A percentile compares a stretch with the other conserved stretches of the same genome.
phyloP scores from a whole-genome alignment of 2,888 invertebrate genomes.

The Hydropsyche betteni region DNA sequence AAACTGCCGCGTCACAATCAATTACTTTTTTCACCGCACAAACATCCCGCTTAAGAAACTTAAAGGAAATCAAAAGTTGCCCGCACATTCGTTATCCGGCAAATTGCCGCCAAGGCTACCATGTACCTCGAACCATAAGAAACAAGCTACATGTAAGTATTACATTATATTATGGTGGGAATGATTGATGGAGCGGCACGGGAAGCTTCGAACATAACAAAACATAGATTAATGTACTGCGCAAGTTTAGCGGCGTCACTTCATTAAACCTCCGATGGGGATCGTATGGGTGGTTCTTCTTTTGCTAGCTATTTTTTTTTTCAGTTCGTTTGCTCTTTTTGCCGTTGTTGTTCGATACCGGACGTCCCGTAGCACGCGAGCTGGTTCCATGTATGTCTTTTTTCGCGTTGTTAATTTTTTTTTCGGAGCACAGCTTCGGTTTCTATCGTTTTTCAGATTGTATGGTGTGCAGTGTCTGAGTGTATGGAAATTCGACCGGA shows the following conservation, averaged over 20 bases:
- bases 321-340: conserved; percentile 6
- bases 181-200: conserved; percentile 24
- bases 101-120: not conserved
- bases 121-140: not conserved
- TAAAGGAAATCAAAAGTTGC: not conserved
- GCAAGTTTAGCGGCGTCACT: conserved; percentile 32
- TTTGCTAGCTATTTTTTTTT: not conserved
- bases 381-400: not conserved
- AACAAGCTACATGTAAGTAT: too few species aligned
- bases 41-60: too few species aligned
- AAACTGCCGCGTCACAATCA: too few species aligned
- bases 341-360: too few species aligned
- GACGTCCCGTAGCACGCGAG: too few species aligned
- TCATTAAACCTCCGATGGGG: conserved; percentile 20
- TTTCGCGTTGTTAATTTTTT: conserved; percentile 1
- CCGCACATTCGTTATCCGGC: not conserved
- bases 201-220: conserved; percentile 31
- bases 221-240: conserved; percentile 25
- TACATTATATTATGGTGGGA: not conserved
- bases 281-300: not conserved
- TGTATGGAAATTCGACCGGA: too few species aligned
- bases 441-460: too few species aligned
- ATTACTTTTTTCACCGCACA: too few species aligned
- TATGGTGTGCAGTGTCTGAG: too few species aligned
- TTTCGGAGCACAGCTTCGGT: not conserved